Percentiles rank a stretch among this genome's conserved stretches.
Evolutionary conservation across 2,888 invertebrate species (phyloP).

Genomic region (Hemicrepidius hirtus): DNA sequence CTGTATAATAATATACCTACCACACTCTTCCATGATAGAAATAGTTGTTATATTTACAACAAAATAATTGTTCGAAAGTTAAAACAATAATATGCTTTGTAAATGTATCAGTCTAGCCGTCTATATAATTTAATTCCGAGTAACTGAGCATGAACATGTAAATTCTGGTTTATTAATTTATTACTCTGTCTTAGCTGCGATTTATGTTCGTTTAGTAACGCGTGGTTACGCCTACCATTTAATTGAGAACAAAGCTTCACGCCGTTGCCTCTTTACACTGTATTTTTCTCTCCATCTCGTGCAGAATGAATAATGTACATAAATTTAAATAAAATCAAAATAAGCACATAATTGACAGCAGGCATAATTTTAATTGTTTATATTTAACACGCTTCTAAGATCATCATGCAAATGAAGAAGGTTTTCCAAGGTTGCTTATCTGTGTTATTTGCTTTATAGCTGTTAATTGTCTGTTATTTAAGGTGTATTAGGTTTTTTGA

Average conservation of each 20-base stretch:
- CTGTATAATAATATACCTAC: too few species aligned
- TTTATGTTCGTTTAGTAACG: slow-evolving; percentile 34
- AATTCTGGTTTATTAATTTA: slow-evolving; percentile 46
- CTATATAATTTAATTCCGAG: slow-evolving; percentile 34
- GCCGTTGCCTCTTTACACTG: slow-evolving; percentile 18
- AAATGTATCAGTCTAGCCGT: slow-evolving; percentile 16
- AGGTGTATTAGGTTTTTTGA: too few species aligned
- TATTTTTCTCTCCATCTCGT: neutral
- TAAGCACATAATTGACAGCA: neutral
- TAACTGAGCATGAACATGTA: slow-evolving; percentile 39
- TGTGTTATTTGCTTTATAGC: too few species aligned
- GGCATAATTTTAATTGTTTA: neutral
- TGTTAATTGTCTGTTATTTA: too few species aligned
- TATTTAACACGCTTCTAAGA: too few species aligned
- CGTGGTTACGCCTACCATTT: slow-evolving; percentile 41
- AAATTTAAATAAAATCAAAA: neutral
- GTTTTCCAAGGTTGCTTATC: too few species aligned
- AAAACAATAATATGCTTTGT: neutral
- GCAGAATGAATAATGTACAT: slow-evolving; percentile 3
- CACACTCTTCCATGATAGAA: neutral
- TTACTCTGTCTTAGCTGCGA: slow-evolving; percentile 34
- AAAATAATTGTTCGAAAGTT: neutral
- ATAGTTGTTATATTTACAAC: neutral
- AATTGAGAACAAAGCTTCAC: slow-evolving; percentile 33
- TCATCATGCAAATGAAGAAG: too few species aligned